These are phyloP conservation scores for Mactromeris polynyma DNA, from an alignment of 2,888 invertebrate genomes.

Conservation along the genomic window DNA sequence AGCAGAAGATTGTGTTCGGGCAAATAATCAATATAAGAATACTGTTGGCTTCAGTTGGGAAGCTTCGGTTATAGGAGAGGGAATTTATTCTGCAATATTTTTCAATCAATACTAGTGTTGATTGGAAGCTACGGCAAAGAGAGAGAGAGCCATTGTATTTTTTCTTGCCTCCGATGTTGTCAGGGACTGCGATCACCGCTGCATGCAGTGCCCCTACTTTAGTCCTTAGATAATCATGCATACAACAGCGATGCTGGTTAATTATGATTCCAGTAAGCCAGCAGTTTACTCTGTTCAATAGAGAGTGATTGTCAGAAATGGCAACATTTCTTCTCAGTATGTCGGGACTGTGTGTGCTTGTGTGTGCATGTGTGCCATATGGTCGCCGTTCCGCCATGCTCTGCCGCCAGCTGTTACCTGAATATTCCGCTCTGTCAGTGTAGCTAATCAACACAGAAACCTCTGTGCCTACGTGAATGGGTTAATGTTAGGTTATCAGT, in stretches of 20 bases:
- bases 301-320: slow-evolving; percentile 54
- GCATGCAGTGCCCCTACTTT: neutral
- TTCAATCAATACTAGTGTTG: slow-evolving; percentile 30
- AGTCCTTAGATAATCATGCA: neutral
- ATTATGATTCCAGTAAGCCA: neutral
- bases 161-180: slow-evolving; percentile 11
- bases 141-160: slow-evolving; percentile 39
- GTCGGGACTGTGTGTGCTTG: slow-evolving; percentile 43
- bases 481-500: neutral
- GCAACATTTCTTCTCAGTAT: slow-evolving; percentile 57
- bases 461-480: neutral
- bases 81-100: slow-evolving; percentile 21
- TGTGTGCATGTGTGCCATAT: slow-evolving; percentile 6
- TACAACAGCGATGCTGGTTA: neutral
- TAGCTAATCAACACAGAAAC: neutral
- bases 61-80: slow-evolving; percentile 25
- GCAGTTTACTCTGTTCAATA: slow-evolving; percentile 45
- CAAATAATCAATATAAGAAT: slow-evolving; percentile 52
- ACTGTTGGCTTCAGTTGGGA: slow-evolving; percentile 33
- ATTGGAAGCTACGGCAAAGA: slow-evolving; percentile 33
- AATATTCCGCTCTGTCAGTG: neutral
- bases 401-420: slow-evolving; percentile 19
- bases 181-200: slow-evolving; percentile 20
- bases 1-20: slow-evolving; percentile 18
- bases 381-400: neutral